phyloP scores from a whole-genome alignment of 2,888 invertebrate species.

The Mactromeris polynyma region DNA sequence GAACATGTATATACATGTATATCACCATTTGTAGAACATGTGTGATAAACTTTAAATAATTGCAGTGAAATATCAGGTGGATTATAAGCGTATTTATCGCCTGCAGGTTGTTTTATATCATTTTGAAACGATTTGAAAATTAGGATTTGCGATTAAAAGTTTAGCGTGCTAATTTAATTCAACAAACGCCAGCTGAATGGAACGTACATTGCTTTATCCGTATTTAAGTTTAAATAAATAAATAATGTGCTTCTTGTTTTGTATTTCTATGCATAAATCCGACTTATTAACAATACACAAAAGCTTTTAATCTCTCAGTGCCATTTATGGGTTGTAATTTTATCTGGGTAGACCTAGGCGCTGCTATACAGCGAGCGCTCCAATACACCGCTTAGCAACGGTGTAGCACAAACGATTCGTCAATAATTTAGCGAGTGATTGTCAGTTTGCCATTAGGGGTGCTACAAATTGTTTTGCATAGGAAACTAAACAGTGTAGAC shows the following conservation, averaged over 20 bases:
- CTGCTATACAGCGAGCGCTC: slow-evolving; percentile 58
- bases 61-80: background rate
- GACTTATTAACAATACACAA: slow-evolving; percentile 39
- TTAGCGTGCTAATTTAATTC: slow-evolving; percentile 16
- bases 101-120: background rate
- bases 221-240: slow-evolving; percentile 26
- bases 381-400: slow-evolving; percentile 66
- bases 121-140: background rate
- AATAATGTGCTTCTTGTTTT: slow-evolving; percentile 30
- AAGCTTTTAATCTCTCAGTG: slow-evolving; percentile 43
- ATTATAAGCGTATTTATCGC: background rate
- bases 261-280: slow-evolving; percentile 47
- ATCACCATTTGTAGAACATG: background rate
- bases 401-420: slow-evolving; percentile 42
- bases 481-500: background rate
- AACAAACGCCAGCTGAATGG: background rate
- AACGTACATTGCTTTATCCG: slow-evolving; percentile 4
- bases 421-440: slow-evolving; percentile 33
- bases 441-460: slow-evolving; percentile 36
- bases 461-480: slow-evolving; percentile 30
- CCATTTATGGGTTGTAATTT: slow-evolving; percentile 47
- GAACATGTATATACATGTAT: background rate
- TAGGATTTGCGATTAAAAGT: slow-evolving; percentile 11
- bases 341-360: slow-evolving; percentile 49
- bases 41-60: background rate